These are phyloP conservation scores for Platycheirus rosarum DNA, from an alignment of 2,888 invertebrate genomes.

Conservation along the genomic window DNA sequence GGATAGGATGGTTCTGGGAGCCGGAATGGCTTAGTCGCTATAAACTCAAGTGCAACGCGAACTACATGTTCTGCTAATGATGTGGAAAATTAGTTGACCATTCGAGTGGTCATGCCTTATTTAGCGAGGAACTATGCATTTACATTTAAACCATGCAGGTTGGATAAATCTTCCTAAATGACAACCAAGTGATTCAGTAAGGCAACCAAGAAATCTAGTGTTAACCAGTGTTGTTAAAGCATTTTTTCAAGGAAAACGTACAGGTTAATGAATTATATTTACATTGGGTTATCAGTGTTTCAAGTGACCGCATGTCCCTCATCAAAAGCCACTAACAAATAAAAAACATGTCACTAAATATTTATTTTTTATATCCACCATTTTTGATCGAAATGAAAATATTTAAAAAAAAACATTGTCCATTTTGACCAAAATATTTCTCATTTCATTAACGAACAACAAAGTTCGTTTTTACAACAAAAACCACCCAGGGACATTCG, in stretches of 20 bases:
- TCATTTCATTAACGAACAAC: not conserved
- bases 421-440: conserved; percentile 5
- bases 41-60: conserved; percentile 1
- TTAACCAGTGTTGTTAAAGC: too few relatives aligned
- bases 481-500: not conserved
- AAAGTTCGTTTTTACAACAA: not conserved
- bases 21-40: too few relatives aligned
- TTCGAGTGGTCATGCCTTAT: not conserved
- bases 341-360: too few relatives aligned
- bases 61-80: conserved; percentile 44
- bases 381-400: too few relatives aligned
- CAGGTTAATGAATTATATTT: too few relatives aligned
- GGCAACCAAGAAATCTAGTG: not conserved
- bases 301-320: too few relatives aligned
- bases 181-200: not conserved
- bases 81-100: conserved; percentile 51
- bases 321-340: too few relatives aligned
- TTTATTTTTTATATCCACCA: too few relatives aligned
- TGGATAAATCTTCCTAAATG: not conserved
- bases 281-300: too few relatives aligned
- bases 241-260: too few relatives aligned
- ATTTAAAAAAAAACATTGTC: too few relatives aligned
- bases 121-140: not conserved
- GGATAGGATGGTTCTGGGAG: not conserved
- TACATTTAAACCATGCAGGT: not conserved